Evolutionary conservation across 1,140 invertebrate species (phyloP).

Genomic region (Battus philenor): DNA sequence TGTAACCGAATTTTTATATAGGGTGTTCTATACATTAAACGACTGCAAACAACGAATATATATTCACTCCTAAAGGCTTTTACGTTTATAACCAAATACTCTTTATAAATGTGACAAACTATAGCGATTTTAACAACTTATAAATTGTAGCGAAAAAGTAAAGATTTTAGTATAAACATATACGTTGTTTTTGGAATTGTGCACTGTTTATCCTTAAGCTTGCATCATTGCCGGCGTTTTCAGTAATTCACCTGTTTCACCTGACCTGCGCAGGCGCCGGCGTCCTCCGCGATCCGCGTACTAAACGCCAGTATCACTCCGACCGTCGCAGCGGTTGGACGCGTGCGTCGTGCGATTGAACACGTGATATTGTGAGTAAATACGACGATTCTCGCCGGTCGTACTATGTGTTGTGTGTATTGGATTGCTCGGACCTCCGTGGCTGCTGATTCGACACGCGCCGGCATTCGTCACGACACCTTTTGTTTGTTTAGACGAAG

Average conservation of each 20-base stretch:
- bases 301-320: conserved; percentile 42
- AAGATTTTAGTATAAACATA: no score
- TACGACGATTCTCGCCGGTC: conserved; percentile 47
- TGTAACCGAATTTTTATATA: no score
- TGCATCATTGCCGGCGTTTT: conserved; percentile 2
- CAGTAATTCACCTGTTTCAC: conserved; percentile 10
- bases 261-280: conserved; percentile 38
- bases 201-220: no score
- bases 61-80: no score
- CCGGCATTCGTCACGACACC: conserved; percentile 27
- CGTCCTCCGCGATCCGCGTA: conserved; percentile 16
- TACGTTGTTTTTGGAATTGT: no score
- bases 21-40: no score
- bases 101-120: no score
- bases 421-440: conserved; percentile 41
- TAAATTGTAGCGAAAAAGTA: no score
- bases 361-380: conserved; percentile 56
- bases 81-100: no score
- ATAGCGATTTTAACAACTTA: no score
- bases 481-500: conserved; percentile 28
- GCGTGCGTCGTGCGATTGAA: conserved; percentile 20
- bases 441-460: conserved; percentile 24
- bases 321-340: conserved; percentile 32
- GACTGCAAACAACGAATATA: no score
- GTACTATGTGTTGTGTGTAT: conserved; percentile 31